Conservation (phyloP, 2,888 invertebrate genomes). For the Sphaerophoria taeniata region DNA sequence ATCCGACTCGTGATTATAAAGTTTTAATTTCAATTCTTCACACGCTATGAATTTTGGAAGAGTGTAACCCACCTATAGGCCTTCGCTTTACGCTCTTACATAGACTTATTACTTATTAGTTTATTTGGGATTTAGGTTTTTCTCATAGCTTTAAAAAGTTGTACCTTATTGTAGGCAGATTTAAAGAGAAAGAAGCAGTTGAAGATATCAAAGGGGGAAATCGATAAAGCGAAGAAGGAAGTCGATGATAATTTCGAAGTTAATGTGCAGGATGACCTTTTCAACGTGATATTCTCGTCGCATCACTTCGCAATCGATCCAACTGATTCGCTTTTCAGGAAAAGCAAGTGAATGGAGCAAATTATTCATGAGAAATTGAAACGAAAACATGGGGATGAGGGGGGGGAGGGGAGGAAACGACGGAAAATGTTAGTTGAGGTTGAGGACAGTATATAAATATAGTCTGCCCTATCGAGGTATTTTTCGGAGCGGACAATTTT, state of each 20-base stretch:
- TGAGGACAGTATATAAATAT: conserved; percentile 88
- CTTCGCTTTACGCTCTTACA: no score
- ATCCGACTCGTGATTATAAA: no score
- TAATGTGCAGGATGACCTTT: conserved; percentile 91
- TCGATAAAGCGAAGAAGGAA: conserved; percentile 83
- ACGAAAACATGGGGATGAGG: conserved; percentile 83
- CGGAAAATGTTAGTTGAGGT: conserved; percentile 86
- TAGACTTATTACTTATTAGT: no score
- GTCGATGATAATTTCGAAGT: conserved; percentile 88
- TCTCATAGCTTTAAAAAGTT: no score
- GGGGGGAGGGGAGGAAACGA: conserved; percentile 81
- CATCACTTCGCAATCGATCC: conserved; percentile 97
- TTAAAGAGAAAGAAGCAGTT: conserved; percentile 84
- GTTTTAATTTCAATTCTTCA: no score
- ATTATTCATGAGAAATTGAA: conserved; percentile 93
- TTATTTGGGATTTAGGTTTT: no score
- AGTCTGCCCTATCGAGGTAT: no score
- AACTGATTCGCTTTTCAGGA: conserved; percentile 93
- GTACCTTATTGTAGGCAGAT: no score
- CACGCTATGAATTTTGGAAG: no score
- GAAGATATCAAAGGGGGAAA: conserved; percentile 84
- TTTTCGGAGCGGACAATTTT: no score
- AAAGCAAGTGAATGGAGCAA: conserved; percentile 94
- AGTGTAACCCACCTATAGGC: no score
- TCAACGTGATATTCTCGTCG: conserved; percentile 92